Percentiles rank a stretch among this genome's conserved stretches.
Conservation (phyloP, 2,113 vertebrate species). For the Takifugu flavidus region DNA sequence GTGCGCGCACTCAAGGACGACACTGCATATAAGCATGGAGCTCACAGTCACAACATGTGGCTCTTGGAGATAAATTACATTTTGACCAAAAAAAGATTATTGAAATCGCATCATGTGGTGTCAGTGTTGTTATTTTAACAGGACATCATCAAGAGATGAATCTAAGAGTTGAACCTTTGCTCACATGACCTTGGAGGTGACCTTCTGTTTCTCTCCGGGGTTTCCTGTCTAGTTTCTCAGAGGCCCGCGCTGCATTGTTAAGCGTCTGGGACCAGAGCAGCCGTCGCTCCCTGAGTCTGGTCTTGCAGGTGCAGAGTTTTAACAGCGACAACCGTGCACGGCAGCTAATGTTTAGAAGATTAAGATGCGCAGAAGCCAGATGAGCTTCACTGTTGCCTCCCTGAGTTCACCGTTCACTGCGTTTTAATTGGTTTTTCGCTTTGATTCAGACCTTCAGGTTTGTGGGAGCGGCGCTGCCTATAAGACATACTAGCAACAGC, state of each 20-base stretch:
- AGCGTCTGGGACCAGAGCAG: constrained; percentile 66
- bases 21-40: constrained; percentile 10
- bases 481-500: constrained; percentile 20
- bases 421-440: constrained; percentile 55
- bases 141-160: too few relatives aligned
- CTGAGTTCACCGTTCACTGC: constrained; percentile 35
- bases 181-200: constrained; percentile 86
- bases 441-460: constrained; percentile 37
- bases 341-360: constrained; percentile 70
- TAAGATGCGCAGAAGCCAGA: constrained; percentile 54
- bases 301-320: constrained; percentile 54
- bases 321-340: constrained; percentile 67
- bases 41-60: constrained; percentile 78
- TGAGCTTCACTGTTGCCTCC: constrained; percentile 52
- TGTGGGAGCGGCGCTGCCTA: constrained; percentile 29
- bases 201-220: constrained; percentile 81
- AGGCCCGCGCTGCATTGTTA: constrained; percentile 71
- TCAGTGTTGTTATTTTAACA: neutral
- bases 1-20: constrained; percentile 17
- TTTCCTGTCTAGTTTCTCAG: constrained; percentile 83
- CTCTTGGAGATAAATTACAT: constrained; percentile 75
- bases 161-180: constrained; percentile 74
- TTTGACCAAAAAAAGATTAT: constrained; percentile 13
- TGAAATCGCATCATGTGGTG: constrained; percentile 28
- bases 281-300: constrained; percentile 44